Evolutionary conservation across 2,888 invertebrate genomes (phyloP).

Genomic region (Mythimna lalbum): DNA sequence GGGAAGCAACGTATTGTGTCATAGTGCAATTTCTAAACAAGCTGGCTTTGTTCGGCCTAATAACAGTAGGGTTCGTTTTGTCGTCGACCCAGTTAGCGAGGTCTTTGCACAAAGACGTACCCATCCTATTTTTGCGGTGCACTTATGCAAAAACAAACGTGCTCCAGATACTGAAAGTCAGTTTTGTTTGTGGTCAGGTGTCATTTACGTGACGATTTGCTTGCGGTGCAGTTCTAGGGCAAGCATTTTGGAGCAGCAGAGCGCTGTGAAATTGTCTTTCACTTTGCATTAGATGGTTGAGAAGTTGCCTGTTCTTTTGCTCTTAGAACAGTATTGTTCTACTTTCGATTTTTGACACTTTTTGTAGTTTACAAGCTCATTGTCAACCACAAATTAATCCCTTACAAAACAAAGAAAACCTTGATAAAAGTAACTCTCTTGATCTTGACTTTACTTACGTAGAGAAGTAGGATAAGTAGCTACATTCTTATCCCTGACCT

Average conservation of each 20-base stretch:
- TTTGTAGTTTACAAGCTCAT: background rate
- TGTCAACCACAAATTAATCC: background rate
- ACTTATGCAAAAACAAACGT: slow-evolving; percentile 75
- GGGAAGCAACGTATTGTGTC: slow-evolving; percentile 26
- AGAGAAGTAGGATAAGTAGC: background rate
- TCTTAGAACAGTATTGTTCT: slow-evolving; percentile 10
- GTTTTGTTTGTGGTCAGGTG: slow-evolving; percentile 61
- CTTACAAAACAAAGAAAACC: background rate
- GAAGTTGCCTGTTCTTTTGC: slow-evolving; percentile 19
- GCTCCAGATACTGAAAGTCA: slow-evolving; percentile 65
- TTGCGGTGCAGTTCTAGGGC: slow-evolving; percentile 51
- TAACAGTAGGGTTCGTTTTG: slow-evolving; percentile 70
- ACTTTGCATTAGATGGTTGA: slow-evolving; percentile 28
- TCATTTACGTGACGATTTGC: slow-evolving; percentile 54
- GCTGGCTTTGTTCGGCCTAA: slow-evolving; percentile 70
- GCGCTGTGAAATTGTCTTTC: slow-evolving; percentile 53
- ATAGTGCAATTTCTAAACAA: slow-evolving; percentile 67
- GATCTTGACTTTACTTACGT: background rate
- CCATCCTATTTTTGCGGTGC: slow-evolving; percentile 70
- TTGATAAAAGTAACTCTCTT: background rate
- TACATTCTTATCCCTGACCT: background rate
- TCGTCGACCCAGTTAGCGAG: slow-evolving; percentile 72
- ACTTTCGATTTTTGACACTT: slow-evolving; percentile 9
- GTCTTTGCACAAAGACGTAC: slow-evolving; percentile 59
- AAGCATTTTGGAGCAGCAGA: slow-evolving; percentile 45